These are phyloP conservation scores for Aphelocoma coerulescens DNA, from an alignment of 2,113 vertebrate genomes.

Conservation along the genomic window DNA sequence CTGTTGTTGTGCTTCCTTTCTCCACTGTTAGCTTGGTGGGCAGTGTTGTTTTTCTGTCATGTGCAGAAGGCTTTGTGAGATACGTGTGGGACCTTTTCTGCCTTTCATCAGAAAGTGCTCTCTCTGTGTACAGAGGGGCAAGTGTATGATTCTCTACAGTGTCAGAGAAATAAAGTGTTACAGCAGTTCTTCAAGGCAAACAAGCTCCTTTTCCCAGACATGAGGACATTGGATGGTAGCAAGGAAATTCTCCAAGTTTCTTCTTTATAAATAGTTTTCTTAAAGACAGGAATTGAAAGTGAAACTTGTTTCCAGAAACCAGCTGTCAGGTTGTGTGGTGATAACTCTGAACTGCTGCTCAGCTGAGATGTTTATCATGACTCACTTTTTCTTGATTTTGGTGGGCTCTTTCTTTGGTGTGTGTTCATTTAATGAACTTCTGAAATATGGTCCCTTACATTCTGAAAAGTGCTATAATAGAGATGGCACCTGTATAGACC, in stretches of 20 bases:
- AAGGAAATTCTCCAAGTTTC: neutral
- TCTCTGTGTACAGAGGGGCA: neutral
- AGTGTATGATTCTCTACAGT: neutral
- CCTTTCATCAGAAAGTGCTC: neutral
- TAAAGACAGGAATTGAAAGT: neutral
- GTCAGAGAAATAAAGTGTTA: neutral
- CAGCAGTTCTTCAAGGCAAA: neutral
- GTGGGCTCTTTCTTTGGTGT: neutral
- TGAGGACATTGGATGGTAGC: neutral
- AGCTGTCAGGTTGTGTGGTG: neutral
- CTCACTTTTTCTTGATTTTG: neutral
- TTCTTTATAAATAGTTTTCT: neutral
- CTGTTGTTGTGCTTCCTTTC: neutral
- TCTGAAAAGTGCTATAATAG: neutral
- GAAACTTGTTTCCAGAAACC: neutral
- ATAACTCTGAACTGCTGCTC: neutral
- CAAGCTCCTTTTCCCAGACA: neutral
- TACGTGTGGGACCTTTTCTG: neutral
- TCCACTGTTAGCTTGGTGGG: neutral
- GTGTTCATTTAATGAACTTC: neutral
- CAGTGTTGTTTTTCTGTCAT: neutral
- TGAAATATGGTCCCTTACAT: neutral
- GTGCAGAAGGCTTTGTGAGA: neutral
- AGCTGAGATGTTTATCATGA: neutral
- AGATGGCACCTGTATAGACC: neutral